Base-by-base conservation (phyloP, 2,113 vertebrate genomes). In the Stegostoma tigrinum region DNA sequence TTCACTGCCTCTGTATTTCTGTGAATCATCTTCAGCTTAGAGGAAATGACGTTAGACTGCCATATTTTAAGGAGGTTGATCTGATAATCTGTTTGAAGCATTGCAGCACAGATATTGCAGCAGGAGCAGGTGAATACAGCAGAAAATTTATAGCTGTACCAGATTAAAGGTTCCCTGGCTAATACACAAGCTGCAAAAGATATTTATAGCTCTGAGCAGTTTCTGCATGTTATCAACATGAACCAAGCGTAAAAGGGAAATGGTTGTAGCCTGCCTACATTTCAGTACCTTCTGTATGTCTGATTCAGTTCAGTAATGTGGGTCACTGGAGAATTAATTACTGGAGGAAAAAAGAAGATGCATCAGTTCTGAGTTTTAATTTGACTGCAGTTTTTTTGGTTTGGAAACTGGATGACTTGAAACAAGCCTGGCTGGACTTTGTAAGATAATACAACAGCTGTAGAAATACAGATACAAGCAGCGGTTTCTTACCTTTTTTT, bases 1-100 rank as follows among this genome's bases (percentile, higher is more conserved):
- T 64, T 93, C 19, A 21, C 64, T 52, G n/a, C 64, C 67, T 15
- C 64, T 15, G 67, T 68, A 52, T 30, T 95, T 95, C 94, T 45
- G 12, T 95, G 68, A 95, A 75, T 95, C 94, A 95, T 15, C 75
- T 52, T 95, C 24, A 72, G 94, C 68, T 95, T 95, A 75, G 94
- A 95, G 94, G 94, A 95, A 95, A 95, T 95, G 94, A 95, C 94
- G 94, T 95, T 72, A 23, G 67, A 52, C 94, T 72, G 42, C 94
- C 94, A 95, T 95, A 38, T 95, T 95, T 95, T 95, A 70, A 72
- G 94, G 94, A 95, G 94, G 67, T 24, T 95, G 67, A 52, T 72
- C 23, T 95, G 68, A 95, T 68, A 48, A 45, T 93, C 34, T 66
- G 52, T 27, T 72, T 30, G 94, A 72, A 95, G 94, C 94, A 95